Evolutionary conservation across 1,140 invertebrate species (phyloP).

Genomic region (Caenorhabditis elegans): WBcel235 BX284606.5:1926001-1926500

Average conservation of each 20-base stretch:
- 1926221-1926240: conserved; percentile 1
- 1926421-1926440: conserved; percentile 36
- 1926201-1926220: no score
- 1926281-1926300: not conserved
- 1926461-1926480: not conserved
- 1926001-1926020: conserved; percentile 48
- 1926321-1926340: conserved; percentile 30
- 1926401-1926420: conserved; percentile 50
- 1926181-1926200: conserved; percentile 34
- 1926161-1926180: conserved; percentile 43
- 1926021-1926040: conserved; percentile 49
- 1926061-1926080: conserved; percentile 52
- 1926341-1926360: no score
- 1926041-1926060: conserved; percentile 48
- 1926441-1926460: conserved; percentile 38
- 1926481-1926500: not conserved
- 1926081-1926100: conserved; percentile 52
- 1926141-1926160: conserved; percentile 36
- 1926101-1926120: conserved; percentile 47
- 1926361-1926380: no score
- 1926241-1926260: conserved; percentile 24
- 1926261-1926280: conserved; percentile 46
- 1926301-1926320: no score
- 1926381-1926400: conserved; percentile 46
- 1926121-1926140: conserved; percentile 47